These are phyloP conservation scores for Apaloderma vittatum DNA, from an alignment of 2,113 vertebrate genomes.

Conservation along the genomic window DNA sequence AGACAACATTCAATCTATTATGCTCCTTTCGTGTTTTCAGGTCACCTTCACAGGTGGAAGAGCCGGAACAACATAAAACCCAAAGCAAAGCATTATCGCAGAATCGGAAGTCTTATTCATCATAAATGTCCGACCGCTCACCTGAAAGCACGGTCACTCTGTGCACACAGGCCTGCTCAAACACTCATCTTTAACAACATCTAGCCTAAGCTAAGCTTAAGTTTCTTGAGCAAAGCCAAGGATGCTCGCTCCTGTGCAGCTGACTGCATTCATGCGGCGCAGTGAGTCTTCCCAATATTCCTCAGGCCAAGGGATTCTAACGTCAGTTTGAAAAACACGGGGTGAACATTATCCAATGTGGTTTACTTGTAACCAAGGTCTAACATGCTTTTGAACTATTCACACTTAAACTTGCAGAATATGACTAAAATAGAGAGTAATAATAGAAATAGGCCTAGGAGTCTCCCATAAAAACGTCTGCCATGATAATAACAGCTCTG, in stretches of 20 bases:
- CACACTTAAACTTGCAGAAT: background rate
- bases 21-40: background rate
- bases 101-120: rapidly evolving
- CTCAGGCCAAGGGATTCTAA: background rate
- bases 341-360: rapidly evolving
- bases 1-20: background rate
- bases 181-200: background rate
- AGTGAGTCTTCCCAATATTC: background rate
- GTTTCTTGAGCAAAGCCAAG: background rate
- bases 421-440: background rate
- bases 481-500: background rate
- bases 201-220: background rate
- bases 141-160: background rate
- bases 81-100: background rate
- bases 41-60: background rate
- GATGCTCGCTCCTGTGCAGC: background rate
- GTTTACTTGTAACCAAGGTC: background rate
- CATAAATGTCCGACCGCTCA: background rate
- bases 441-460: background rate
- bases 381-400: background rate
- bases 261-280: background rate
- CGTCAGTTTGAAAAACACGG: rapidly evolving
- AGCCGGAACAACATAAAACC: background rate
- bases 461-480: background rate
- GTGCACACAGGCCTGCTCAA: background rate